Base-by-base conservation (phyloP, 2,797 vertebrate genomes). In the Delichon dasypus region DNA sequence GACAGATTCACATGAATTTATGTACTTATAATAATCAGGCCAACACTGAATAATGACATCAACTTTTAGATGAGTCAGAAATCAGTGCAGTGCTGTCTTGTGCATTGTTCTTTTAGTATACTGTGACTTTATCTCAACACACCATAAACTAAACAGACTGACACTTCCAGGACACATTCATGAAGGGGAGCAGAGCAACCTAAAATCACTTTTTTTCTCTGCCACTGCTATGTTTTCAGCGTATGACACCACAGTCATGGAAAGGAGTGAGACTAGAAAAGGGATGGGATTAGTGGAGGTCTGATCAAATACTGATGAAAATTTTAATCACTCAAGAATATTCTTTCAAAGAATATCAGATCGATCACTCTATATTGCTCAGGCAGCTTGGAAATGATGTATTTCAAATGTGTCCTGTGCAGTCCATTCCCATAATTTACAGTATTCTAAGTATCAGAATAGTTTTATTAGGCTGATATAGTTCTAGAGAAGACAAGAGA, bases 31-130 rank as follows among this genome's bases (percentile, higher is more conserved):
- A 75, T 76, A 94, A 87, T 67, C 30, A 85, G 67, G 22, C 25
- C 57, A 90, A 70, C 53, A 65, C 6, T 76, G 67, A 84, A 66
- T 87, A 91, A 88, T 82, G 74, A 76, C 86, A 88, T 79, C 53
- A 95, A 3, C 50, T 71, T 89, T 71, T 64, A 89, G 42, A 90
- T 57, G 81, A 95, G 72, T 61, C 92, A 93, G 82, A 78, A 94
- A 90, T 67, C 48, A 79, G 80, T 42, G 45, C 71, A 89, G 30
- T 1, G 4, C 57, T 93, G 53, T 71, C 71, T 77, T 90, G 67
- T 53, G 64, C 88, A 61, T 87, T 95, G 90, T 94, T 93, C 77
- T 89, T 79, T 83, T 23, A 54, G 21, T 38, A 82, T 47, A 48
- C 45, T 15, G 12, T 76, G 75, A 60, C 77, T 94, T 93, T 90